Evolutionary conservation across 2,888 invertebrate genomes (phyloP), one percentile per base, ranked within the genome.

Genomic region (Mantis religiosa): DNA sequence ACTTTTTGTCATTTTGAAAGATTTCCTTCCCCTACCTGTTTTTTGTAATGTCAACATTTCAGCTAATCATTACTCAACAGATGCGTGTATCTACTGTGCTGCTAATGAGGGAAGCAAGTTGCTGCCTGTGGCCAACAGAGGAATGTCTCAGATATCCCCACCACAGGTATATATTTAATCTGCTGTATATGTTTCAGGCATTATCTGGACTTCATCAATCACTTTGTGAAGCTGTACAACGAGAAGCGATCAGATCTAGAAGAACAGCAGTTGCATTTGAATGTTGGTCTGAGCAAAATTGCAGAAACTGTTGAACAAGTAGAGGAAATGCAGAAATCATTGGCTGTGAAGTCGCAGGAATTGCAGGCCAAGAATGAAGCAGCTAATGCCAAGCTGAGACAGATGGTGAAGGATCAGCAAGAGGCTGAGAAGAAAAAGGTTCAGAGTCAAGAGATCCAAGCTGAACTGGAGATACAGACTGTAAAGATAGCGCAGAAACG

Each of bases 371-470:
- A 99, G 94, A 99, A 99, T 93, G 98, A 98, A 93, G 98, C 99
- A 3, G 99, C 99, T 88, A 99, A 99, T 93, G 98, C 98, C n/a
- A 99, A 99, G 94, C 95, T 99, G 87, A 97, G 98, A 91, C 99
- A 99, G 93, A 99, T 99, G 99, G 98, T 99, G 86, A 98, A 98
- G 94, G 98, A 99, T 94, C 99, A 99, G 93, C 99, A 99, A 92
- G 99, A 99, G 93, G 99, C 99, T 2, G 99, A 99, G 93, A 98
- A 99, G 94, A 98, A 99, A 94, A 99, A 99, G 93, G 98, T 98
- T 82, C 98, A 99, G 92, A 98, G 98, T 92, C 99, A 99, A 93
- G 98, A 99, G 93, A 98, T 99, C 92, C 99, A 99, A 92, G 97
- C 97, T 89, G 97, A 97, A 92, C 92, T 96, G 83, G 93, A 94